phyloP scores from a whole-genome alignment of 2,888 invertebrate species.

The Sericinus montela region DNA sequence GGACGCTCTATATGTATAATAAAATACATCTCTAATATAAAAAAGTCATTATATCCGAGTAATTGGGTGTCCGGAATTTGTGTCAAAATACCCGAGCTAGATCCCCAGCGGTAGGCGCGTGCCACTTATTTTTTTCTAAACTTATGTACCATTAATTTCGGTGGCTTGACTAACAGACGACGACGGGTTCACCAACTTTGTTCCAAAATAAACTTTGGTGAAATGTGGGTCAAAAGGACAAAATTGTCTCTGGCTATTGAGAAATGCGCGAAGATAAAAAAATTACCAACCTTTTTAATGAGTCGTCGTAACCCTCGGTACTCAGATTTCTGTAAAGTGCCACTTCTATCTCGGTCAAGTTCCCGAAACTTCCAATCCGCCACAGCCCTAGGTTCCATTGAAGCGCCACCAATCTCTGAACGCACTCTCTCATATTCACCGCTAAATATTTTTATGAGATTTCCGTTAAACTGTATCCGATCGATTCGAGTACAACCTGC shows the following conservation, averaged over 20 bases:
- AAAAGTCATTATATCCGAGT: too few relatives aligned
- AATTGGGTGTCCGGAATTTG: too few relatives aligned
- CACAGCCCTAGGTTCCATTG: slow-evolving; percentile 74
- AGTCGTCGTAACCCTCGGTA: slow-evolving; percentile 89
- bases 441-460: slow-evolving; percentile 91
- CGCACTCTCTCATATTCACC: slow-evolving; percentile 84
- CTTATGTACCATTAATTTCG: too few relatives aligned
- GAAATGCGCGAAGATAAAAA: too few relatives aligned
- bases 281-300: slow-evolving; percentile 83
- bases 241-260: too few relatives aligned
- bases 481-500: slow-evolving; percentile 86
- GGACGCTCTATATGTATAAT: background rate
- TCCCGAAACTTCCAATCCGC: slow-evolving; percentile 94
- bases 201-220: too few relatives aligned
- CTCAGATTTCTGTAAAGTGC: slow-evolving; percentile 88
- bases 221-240: too few relatives aligned
- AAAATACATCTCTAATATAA: background rate
- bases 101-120: too few relatives aligned
- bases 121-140: too few relatives aligned
- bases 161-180: too few relatives aligned
- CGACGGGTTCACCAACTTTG: too few relatives aligned
- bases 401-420: slow-evolving; percentile 36
- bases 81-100: too few relatives aligned
- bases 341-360: slow-evolving; percentile 89
- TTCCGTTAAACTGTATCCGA: slow-evolving; percentile 88